Evolutionary conservation across 2,797 vertebrate species (phyloP).

Genomic region (Hozukius guyotensis): DNA sequence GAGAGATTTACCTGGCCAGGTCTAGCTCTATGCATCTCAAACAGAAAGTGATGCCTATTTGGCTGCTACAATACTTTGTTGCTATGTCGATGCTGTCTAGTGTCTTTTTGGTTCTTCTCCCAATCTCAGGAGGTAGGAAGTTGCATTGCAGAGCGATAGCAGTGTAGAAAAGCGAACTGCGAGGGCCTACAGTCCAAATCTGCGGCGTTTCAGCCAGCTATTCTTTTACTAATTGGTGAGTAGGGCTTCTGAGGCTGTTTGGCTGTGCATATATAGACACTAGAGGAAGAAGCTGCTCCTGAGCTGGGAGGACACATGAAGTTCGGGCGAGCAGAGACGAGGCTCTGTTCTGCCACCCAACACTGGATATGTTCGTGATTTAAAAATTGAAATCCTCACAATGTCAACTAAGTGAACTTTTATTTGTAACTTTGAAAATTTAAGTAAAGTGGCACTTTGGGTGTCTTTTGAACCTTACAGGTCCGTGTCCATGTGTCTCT

Average conservation of each 20-base stretch:
- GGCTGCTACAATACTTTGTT: slow-evolving; percentile 80
- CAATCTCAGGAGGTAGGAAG: slow-evolving; percentile 78
- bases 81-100: slow-evolving; percentile 81
- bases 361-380: slow-evolving; percentile 76
- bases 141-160: slow-evolving; percentile 61
- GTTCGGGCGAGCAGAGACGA: slow-evolving; percentile 58
- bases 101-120: slow-evolving; percentile 79
- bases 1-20: slow-evolving; percentile 77
- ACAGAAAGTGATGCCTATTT: slow-evolving; percentile 76
- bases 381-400: slow-evolving; percentile 69
- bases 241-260: slow-evolving; percentile 63
- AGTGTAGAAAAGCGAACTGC: slow-evolving; percentile 59
- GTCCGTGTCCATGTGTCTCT: slow-evolving; percentile 62
- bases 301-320: slow-evolving; percentile 75
- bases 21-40: slow-evolving; percentile 80
- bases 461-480: slow-evolving; percentile 80
- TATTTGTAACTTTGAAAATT: slow-evolving; percentile 80
- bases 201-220: slow-evolving; percentile 44
- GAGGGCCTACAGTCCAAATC: slow-evolving; percentile 54
- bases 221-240: slow-evolving; percentile 54
- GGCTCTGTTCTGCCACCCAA: slow-evolving; percentile 64
- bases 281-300: slow-evolving; percentile 74
- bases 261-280: slow-evolving; percentile 71
- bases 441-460: slow-evolving; percentile 80
- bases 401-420: slow-evolving; percentile 80